These are phyloP conservation scores for Marmota monax DNA, from an alignment of 2,113 vertebrate species.

Conservation along the genomic window DNA sequence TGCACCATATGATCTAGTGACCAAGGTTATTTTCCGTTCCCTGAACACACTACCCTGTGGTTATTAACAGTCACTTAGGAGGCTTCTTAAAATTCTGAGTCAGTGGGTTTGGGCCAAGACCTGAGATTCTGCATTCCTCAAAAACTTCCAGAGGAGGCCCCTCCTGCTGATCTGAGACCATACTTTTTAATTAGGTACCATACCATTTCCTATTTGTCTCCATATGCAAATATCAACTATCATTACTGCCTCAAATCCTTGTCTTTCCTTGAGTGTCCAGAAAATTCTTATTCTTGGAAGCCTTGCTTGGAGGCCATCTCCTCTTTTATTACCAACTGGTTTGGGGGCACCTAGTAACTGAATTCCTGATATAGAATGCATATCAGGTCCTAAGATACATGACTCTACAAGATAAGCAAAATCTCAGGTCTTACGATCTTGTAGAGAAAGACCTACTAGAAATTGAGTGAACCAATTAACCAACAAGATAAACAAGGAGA, in stretches of 20 bases:
- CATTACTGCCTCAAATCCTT: neutral
- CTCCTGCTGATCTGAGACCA: neutral
- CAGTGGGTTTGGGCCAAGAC: neutral
- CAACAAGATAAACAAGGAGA: neutral
- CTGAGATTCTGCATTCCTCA: neutral
- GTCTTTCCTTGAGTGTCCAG: neutral
- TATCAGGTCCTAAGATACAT: neutral
- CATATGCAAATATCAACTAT: neutral
- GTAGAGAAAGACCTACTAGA: neutral
- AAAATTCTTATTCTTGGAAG: neutral
- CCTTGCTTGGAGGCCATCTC: neutral
- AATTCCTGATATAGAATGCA: neutral
- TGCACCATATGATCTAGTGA: neutral
- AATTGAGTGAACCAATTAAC: neutral
- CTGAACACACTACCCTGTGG: neutral
- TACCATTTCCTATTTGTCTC: neutral
- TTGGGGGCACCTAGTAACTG: neutral
- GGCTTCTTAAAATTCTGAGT: conserved; percentile 1
- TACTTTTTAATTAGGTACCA: neutral
- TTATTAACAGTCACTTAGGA: neutral
- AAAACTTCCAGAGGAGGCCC: neutral
- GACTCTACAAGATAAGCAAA: neutral
- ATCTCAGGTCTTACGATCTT: neutral
- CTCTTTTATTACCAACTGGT: neutral
- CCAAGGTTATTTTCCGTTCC: neutral